A percentile compares a stretch with the other conserved stretches of the same genome.
Evolutionary conservation across 1,140 invertebrate genomes (phyloP).

Genomic region (Euwallacea similis): DNA sequence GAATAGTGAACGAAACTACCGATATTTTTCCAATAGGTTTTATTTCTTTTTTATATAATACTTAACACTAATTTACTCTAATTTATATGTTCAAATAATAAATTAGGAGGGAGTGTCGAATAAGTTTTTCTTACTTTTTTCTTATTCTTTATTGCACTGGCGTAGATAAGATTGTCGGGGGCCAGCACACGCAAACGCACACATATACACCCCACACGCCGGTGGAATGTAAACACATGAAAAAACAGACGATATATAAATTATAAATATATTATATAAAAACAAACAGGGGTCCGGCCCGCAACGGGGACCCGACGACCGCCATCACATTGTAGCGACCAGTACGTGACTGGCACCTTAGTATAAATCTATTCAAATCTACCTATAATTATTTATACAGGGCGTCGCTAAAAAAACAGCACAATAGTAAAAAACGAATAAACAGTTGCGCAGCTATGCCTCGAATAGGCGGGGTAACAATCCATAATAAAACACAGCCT

Average conservation of each 20-base stretch:
- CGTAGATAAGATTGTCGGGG: constrained; percentile 50
- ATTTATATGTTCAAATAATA: constrained; percentile 50
- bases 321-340: constrained; percentile 53
- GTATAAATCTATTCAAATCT: constrained; percentile 36
- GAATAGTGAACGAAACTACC: too few relatives aligned
- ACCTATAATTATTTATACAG: constrained; percentile 42
- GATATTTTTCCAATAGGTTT: constrained; percentile 41
- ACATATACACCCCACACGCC: constrained; percentile 48
- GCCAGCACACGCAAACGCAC: constrained; percentile 43
- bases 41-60: constrained; percentile 50
- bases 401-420: constrained; percentile 42
- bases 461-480: constrained; percentile 48
- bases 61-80: constrained; percentile 51
- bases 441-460: constrained; percentile 50
- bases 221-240: constrained; percentile 53
- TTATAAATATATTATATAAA: constrained; percentile 53
- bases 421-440: constrained; percentile 47
- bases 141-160: constrained; percentile 50
- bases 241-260: constrained; percentile 53
- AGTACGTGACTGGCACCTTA: constrained; percentile 42
- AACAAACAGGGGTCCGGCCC: constrained; percentile 43
- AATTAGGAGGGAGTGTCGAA: constrained; percentile 50
- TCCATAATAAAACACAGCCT: constrained; percentile 54
- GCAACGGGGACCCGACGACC: constrained; percentile 27
- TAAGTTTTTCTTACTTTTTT: constrained; percentile 39